Percentiles rank a stretch among this genome's conserved stretches.
Conservation (phyloP, 37 sponge, comb jelly and placozoan genomes). For the Mnemiopsis leidyi region DNA sequence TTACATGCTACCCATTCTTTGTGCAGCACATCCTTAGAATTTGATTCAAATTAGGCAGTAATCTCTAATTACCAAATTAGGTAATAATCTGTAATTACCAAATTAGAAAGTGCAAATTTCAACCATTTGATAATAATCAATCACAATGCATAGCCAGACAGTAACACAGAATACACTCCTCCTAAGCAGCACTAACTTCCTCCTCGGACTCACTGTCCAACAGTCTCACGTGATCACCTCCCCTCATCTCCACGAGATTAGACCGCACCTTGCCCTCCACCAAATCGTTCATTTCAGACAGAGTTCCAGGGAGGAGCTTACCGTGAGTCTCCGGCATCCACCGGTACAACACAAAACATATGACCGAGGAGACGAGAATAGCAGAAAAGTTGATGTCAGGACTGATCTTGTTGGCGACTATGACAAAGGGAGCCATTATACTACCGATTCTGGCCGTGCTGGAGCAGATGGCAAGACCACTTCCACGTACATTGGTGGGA, state of each 20-base stretch:
- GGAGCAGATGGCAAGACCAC: conserved; percentile 38
- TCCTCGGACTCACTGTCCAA: neutral
- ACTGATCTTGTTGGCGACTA: conserved; percentile 41
- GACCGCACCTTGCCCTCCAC: neutral
- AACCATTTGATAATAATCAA: no score
- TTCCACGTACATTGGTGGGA: conserved; percentile 17
- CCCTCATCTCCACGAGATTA: neutral
- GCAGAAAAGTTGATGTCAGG: conserved; percentile 52
- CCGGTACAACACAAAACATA: neutral
- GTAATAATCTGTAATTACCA: no score
- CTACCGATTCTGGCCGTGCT: conserved; percentile 31
- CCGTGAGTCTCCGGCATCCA: conserved; percentile 28
- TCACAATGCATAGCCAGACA: no score
- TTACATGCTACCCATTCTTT: no score
- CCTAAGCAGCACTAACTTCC: no score
- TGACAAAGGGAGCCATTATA: conserved; percentile 28
- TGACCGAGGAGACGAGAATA: neutral
- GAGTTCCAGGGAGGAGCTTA: neutral
- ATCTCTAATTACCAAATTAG: no score
- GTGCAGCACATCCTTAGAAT: no score
- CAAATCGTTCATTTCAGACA: conserved; percentile 12
- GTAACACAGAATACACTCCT: no score
- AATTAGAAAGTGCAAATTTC: no score
- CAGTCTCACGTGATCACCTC: neutral
- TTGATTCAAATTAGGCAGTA: no score